Evolutionary conservation across 2,113 vertebrate species (phyloP).

Genomic region (Myrmecophaga tridactyla): DNA sequence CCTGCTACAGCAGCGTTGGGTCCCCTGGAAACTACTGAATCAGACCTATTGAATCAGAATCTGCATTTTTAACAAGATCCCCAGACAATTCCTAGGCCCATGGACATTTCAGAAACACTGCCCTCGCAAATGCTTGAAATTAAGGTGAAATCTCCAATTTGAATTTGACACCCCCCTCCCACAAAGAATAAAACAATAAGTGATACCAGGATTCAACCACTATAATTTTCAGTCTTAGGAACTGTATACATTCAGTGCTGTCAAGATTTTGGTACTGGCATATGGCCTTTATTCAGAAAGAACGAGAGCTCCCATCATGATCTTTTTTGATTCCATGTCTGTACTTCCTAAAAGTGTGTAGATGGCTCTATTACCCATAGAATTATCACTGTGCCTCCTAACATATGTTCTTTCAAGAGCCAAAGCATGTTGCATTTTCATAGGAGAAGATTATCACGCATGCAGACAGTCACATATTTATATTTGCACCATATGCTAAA

Average conservation of each 20-base stretch:
- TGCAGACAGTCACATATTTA: not conserved
- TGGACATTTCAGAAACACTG: not conserved
- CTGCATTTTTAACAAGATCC: not conserved
- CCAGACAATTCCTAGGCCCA: rapidly evolving
- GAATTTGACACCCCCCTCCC: not conserved
- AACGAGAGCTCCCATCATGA: slow-evolving; percentile 64
- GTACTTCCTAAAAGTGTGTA: slow-evolving; percentile 16
- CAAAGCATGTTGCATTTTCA: not conserved
- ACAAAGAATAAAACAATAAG: slow-evolving; percentile 16
- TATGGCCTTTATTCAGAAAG: slow-evolving; percentile 65
- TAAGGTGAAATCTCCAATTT: not conserved
- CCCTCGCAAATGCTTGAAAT: slow-evolving; percentile 11
- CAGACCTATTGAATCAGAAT: not conserved
- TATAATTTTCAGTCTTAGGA: slow-evolving; percentile 27
- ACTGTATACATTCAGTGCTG: not conserved
- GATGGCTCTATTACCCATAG: not conserved
- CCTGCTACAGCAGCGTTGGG: rapidly evolving
- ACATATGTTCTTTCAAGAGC: not conserved
- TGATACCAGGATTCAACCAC: not conserved
- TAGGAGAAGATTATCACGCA: not conserved
- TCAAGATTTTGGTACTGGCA: slow-evolving; percentile 59
- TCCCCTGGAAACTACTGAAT: not conserved
- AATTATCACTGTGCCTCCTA: not conserved
- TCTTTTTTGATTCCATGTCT: slow-evolving; percentile 55
- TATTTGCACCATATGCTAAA: not conserved